A percentile compares a stretch with the other conserved stretches of the same genome.
phyloP scores from a whole-genome alignment of 2,797 vertebrate genomes.

The Lacerta viridis region DNA sequence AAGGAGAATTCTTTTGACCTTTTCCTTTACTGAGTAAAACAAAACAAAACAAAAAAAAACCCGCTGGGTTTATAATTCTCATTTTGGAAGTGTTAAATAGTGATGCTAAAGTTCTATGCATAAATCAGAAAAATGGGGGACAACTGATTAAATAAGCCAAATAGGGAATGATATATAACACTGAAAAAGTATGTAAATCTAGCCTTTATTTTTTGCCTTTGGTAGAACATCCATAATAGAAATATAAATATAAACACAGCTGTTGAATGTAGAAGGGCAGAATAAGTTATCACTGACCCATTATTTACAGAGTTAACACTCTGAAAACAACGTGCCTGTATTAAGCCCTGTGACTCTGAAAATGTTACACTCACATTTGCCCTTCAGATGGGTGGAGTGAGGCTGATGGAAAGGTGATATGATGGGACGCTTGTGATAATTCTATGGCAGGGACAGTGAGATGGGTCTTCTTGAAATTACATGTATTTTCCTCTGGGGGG shows the following conservation, averaged over 20 bases:
- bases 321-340: slow-evolving; percentile 18
- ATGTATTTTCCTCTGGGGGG: background rate
- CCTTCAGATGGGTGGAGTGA: background rate
- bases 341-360: background rate
- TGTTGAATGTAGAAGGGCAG: slow-evolving; percentile 58
- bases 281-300: slow-evolving; percentile 47
- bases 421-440: background rate
- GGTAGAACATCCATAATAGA: slow-evolving; percentile 58
- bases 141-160: slow-evolving; percentile 49
- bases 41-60: background rate
- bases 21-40: background rate
- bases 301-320: slow-evolving; percentile 63
- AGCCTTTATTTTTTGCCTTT: slow-evolving; percentile 53
- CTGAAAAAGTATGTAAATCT: slow-evolving; percentile 59
- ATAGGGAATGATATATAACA: slow-evolving; percentile 29
- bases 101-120: background rate
- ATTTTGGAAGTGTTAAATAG: slow-evolving; percentile 40
- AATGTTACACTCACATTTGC: background rate
- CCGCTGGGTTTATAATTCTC: slow-evolving; percentile 37
- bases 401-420: background rate
- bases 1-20: background rate
- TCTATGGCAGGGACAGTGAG: background rate
- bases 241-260: slow-evolving; percentile 74
- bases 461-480: background rate
- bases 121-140: slow-evolving; percentile 51